phyloP scores from a whole-genome alignment of 2,113 vertebrate species.

The Narcine bancroftii region DNA sequence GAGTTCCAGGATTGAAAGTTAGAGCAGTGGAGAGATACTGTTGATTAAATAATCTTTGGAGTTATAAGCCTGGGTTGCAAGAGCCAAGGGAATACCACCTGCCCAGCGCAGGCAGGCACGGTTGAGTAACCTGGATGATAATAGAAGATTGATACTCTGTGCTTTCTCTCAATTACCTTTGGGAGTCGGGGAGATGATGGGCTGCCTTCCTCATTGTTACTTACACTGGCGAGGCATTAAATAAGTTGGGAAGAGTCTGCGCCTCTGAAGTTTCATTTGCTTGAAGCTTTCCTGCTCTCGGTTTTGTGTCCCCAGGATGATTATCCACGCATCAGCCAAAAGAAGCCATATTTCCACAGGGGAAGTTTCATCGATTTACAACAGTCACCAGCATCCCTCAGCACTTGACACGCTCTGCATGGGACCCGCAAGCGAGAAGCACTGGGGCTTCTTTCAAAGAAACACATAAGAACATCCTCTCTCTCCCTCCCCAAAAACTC shows the following conservation, averaged over 20 bases:
- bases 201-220: background rate
- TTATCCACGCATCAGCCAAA: background rate
- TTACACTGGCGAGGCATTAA: background rate
- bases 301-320: background rate
- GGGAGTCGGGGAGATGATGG: conserved; percentile 7
- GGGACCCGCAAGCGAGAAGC: too few species aligned
- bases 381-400: too few species aligned
- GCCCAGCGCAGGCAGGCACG: background rate
- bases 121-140: conserved; percentile 20
- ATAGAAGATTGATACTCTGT: conserved; percentile 15
- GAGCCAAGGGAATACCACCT: background rate
- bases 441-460: too few species aligned
- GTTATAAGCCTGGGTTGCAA: background rate
- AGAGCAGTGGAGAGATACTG: background rate
- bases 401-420: too few species aligned
- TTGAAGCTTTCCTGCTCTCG: background rate
- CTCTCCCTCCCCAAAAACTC: too few species aligned
- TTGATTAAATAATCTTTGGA: background rate
- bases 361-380: background rate
- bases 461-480: too few species aligned
- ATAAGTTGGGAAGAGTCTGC: background rate
- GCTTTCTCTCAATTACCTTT: conserved; percentile 3
- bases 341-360: background rate
- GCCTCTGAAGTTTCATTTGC: background rate
- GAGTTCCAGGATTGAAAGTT: background rate